Base-by-base conservation (phyloP, 2,888 invertebrate species). In the Carpatolechia fugitivella region DNA sequence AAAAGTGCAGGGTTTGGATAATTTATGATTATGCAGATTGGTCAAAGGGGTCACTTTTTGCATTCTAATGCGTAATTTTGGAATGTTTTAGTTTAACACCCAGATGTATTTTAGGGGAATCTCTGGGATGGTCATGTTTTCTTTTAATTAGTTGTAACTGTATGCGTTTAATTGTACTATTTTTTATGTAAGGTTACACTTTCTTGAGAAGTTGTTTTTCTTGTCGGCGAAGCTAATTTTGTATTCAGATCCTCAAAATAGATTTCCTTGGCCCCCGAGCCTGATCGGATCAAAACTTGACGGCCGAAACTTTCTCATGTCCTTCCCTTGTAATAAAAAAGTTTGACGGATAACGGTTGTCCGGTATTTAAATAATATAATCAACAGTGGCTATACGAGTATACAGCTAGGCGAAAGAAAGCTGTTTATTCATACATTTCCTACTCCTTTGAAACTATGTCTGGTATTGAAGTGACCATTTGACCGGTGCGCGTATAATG, bases 301-400 rank as follows among this genome's bases (percentile, higher is more conserved):
- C 56, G 51, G 36, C 53, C 56, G 51, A 61, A 74, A 82, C 74
- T 81, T 89, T 89, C 88, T 85, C 88, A 88, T 84, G 87, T 80
- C 76, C 71, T 64, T 64, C 69, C 76, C 77, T 74, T 63, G 68
- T 65, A 64, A 77, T 76, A 80, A 80, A 78, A 80, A 77, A 79
- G 68, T 74, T 81, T 86, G 86, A 85, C 84, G 78, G 61, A 68
- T 89, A 88, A 89, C 88, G 86, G 88, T 80, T 80, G 74, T 74
- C 63, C 70, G 66, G 76, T 69, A 83, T 87, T 87, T 85, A 83
- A 85, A 88, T 88, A 88, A 85, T 86, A 82, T 84, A 86, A 85
- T 85, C 85, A 84, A 72, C 74, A 70, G 66, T 58, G 70, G 64
- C 66, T 52, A 61, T 65, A 44, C 40, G 16, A 14, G 36, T 36